Base-by-base conservation (phyloP, 2,797 vertebrate species). In the Acropternis orthonyx region DNA sequence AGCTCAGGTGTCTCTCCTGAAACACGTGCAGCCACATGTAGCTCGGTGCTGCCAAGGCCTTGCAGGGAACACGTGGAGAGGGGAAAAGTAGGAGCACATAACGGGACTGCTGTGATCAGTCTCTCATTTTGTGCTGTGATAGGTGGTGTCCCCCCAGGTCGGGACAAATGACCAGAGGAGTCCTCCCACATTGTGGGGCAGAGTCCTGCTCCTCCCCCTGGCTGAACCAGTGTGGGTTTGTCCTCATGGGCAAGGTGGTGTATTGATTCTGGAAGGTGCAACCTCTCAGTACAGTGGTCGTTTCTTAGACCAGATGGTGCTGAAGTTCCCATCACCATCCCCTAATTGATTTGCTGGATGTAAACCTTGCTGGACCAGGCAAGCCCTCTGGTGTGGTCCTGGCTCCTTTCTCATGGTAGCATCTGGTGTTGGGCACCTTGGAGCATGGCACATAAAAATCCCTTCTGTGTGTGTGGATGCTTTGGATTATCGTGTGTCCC, bases 131-230 rank as follows among this genome's bases (percentile, higher is more conserved):
- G 27, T 55, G 43, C 65, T 43, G 21, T 39, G 23, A 8, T 65
- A 56, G 12, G 22, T 58, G 36, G 10, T 46, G 72, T 30, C 26
- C 15, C 26, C 24, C 1, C 9, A 24, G 37, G 14, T 41, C 0
- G 3, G 49, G 62, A 36, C n/a, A 37, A 48, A 26, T 37, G 59
- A 27, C 30, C 36, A 19, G 46, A 49, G 16, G 26, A 61, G 30
- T 27, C 43, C 7, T 63, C 9, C 32, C 0, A 7, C 6, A 1
- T 7, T 12, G 7, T 1, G 1, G 18, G 59, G 6, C 74, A 74
- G 30, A 41, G 20, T 67, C 41, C 22, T 43, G 27, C 22, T 83
- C 26, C 30, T 56, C 28, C 28, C 17, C 0, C 30, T 28, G 3
- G 10, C 62, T 43, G n/a, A 94, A 36, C 59, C 52, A 34, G 0